Evolutionary conservation across 2,797 vertebrate genomes (phyloP), one percentile per base, ranked within the genome.

Genomic region (Microcaecilia unicolor): DNA sequence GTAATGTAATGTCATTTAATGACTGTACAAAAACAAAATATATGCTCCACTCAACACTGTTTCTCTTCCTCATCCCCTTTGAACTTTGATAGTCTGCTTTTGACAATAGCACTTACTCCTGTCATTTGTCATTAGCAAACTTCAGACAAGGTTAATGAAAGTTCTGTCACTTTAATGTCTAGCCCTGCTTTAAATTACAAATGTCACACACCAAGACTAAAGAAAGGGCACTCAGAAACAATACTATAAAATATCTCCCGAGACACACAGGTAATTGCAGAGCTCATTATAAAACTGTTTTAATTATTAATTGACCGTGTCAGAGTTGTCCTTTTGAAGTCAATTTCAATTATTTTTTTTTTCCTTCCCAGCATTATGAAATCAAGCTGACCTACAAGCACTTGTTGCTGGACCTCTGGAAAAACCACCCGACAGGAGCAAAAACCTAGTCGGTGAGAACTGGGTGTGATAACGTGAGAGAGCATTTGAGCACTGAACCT

Each of bases 261-360:
- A 81, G 88, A 87, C 76, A 73, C 66, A 74, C 80, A 78, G 75
- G 84, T 92, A 91, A 92, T 88, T 89, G 85, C 86, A 87, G 52
- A 81, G 81, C 81, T 89, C 84, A 87, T 91, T 93, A 91, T 90
- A 92, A 83, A 76, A 70, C 74, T 71, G 80, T 82, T 87, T 88
- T 84, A 91, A 91, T 93, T 83, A 87, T 89, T 90, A 90, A 88
- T 91, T 89, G 73, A 80, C 80, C 80, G 62, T 86, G 87, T 87
- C 87, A 90, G 77, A 88, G 88, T 88, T 84, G 86, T 92, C 87
- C 88, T 91, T 88, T 85, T n/a, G 61, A 80, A 90, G 86, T 88
- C 83, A 81, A 82, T 81, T 87, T 81, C 67, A 74, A 84, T 90
- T 90, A 84, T 72, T 71, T 70, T 70, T 69, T 70, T 41, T 75